A percentile compares a stretch with the other conserved stretches of the same genome.
Evolutionary conservation across 2,888 invertebrate species (phyloP).

Genomic region (Euclidia mi): DNA sequence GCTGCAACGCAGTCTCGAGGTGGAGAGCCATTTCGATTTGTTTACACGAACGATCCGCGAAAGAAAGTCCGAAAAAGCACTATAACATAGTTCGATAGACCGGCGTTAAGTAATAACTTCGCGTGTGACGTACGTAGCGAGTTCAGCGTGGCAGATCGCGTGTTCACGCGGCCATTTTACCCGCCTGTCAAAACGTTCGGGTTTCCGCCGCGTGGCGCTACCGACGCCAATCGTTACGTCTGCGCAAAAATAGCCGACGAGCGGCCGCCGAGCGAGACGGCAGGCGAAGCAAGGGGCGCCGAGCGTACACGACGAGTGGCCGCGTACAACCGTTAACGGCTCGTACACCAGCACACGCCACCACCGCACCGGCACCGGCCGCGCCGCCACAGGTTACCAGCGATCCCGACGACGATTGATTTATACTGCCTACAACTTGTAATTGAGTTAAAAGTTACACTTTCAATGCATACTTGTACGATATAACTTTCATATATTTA

Average conservation of each 20-base stretch:
- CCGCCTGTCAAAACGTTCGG: slow-evolving; percentile 82
- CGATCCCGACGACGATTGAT: slow-evolving; percentile 78
- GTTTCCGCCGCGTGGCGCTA: slow-evolving; percentile 78
- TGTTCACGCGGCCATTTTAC: slow-evolving; percentile 88
- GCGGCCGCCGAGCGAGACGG: slow-evolving; percentile 34
- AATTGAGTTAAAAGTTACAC: slow-evolving; percentile 83
- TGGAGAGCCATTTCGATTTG: slow-evolving; percentile 83
- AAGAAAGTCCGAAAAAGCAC: slow-evolving; percentile 72
- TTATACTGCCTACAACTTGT: slow-evolving; percentile 86
- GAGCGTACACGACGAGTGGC: slow-evolving; percentile 47
- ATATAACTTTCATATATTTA: neutral
- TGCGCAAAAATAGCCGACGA: slow-evolving; percentile 80
- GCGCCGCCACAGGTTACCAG: slow-evolving; percentile 61
- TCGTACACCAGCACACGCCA: slow-evolving; percentile 14
- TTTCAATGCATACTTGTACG: slow-evolving; percentile 63
- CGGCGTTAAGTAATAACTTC: slow-evolving; percentile 80
- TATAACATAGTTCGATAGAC: slow-evolving; percentile 80
- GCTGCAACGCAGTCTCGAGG: slow-evolving; percentile 87
- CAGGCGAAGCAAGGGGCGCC: slow-evolving; percentile 54
- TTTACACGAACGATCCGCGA: slow-evolving; percentile 63
- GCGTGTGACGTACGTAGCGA: slow-evolving; percentile 79
- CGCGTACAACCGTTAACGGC: too few relatives aligned
- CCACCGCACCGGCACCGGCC: slow-evolving; percentile 25
- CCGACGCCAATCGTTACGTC: slow-evolving; percentile 77
- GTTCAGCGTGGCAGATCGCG: slow-evolving; percentile 84